Conservation (phyloP, 2,797 vertebrate genomes). For the Hirundo rustica region DNA sequence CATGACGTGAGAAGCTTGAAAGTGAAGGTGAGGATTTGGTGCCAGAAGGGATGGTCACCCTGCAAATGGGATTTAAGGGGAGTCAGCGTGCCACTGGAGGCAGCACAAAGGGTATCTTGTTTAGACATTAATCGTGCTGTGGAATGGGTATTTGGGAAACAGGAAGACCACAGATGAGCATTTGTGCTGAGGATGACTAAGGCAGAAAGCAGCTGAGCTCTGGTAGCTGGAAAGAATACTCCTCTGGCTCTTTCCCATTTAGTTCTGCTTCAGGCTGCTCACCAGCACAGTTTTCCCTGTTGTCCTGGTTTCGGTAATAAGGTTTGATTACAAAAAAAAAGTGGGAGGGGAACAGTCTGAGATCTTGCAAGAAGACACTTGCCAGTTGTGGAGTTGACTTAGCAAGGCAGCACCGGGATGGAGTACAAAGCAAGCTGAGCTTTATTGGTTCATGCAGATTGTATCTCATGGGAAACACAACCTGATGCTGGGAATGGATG, state of each 20-base stretch:
- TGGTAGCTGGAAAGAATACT: neutral
- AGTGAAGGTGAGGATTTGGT: neutral
- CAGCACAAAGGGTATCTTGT: neutral
- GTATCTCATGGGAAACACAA: slow-evolving; percentile 39
- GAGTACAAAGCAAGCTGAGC: slow-evolving; percentile 4
- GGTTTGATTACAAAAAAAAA: neutral
- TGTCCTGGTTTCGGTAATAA: neutral
- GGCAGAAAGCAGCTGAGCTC: neutral
- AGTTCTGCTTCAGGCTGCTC: neutral
- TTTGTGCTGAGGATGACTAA: neutral
- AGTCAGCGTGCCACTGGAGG: neutral
- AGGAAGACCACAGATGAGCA: neutral
- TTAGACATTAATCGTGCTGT: neutral
- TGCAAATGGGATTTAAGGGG: neutral
- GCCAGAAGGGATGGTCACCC: neutral
- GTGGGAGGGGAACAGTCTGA: neutral
- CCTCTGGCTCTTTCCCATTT: neutral
- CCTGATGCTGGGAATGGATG: neutral
- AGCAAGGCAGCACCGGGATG: neutral
- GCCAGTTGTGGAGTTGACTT: neutral
- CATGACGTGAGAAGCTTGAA: neutral
- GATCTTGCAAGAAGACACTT: neutral
- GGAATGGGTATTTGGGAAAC: neutral
- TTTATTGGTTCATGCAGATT: slow-evolving; percentile 30
- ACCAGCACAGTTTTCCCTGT: neutral